These are phyloP conservation scores for Phalacrocorax brasilianus DNA, from an alignment of 2,113 vertebrate genomes.

Conservation along the genomic window DNA sequence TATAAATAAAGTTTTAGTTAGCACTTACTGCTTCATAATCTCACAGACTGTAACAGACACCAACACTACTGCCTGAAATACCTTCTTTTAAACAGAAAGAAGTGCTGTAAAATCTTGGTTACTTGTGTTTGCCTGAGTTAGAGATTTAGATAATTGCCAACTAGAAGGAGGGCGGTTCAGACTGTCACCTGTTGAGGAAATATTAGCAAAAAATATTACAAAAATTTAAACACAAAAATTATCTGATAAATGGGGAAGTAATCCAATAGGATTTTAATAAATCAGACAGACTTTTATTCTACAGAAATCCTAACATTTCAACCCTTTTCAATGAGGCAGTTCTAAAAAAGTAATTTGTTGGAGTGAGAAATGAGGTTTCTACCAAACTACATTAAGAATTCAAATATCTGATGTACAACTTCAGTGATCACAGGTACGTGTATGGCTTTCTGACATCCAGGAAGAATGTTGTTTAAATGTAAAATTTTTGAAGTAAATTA, in stretches of 20 bases:
- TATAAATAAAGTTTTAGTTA: slow-evolving; percentile 46
- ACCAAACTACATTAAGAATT: not conserved
- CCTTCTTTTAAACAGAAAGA: not conserved
- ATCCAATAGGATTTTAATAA: not conserved
- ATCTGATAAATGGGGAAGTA: not conserved
- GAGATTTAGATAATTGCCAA: not conserved
- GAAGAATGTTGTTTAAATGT: not conserved
- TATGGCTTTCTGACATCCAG: not conserved
- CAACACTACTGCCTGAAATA: not conserved
- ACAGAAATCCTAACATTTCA: not conserved
- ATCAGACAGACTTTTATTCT: not conserved
- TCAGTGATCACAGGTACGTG: not conserved
- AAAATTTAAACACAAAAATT: not conserved
- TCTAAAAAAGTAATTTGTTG: not conserved
- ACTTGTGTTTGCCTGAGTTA: not conserved
- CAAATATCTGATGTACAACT: not conserved
- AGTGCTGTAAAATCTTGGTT: not conserved
- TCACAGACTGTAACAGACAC: slow-evolving; percentile 4
- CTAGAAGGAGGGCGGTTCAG: not conserved
- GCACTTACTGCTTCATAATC: not conserved
- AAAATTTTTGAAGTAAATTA: not conserved
- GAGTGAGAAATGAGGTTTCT: not conserved
- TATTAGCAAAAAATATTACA: not conserved
- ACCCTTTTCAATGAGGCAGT: not conserved
- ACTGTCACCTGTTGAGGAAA: not conserved